These are phyloP conservation scores for Phenganax subtilis DNA, from an alignment of 92 coral and sea anemone genomes.

Conservation along the genomic window DNA sequence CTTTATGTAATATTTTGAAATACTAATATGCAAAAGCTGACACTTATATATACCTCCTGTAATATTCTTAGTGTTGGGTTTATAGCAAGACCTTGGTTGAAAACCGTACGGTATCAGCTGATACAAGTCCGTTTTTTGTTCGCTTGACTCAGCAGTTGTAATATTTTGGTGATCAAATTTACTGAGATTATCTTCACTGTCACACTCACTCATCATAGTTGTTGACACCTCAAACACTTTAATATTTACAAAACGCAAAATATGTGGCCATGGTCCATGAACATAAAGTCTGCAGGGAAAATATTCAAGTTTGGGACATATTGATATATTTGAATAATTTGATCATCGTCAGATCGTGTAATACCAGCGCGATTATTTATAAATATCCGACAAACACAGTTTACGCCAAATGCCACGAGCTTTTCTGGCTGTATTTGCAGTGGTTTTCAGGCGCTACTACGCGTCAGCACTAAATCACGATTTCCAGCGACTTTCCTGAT, in stretches of 20 bases:
- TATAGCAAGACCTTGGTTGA: constrained; percentile 76
- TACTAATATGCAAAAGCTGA: background rate
- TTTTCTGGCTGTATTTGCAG: background rate
- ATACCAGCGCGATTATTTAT: background rate
- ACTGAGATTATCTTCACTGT: background rate
- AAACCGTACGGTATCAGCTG: constrained; percentile 86
- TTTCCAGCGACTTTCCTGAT: background rate
- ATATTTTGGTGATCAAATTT: background rate
- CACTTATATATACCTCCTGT: constrained; percentile 65
- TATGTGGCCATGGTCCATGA: background rate
- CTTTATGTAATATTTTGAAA: background rate
- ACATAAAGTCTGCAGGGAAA: background rate
- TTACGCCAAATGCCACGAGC: background rate
- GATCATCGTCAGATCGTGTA: background rate
- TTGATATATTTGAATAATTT: background rate
- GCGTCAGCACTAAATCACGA: background rate
- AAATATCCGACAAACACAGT: background rate
- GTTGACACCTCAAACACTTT: background rate
- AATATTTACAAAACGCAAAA: background rate
- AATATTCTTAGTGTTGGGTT: constrained; percentile 87
- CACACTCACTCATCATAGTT: background rate
- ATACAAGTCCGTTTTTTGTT: constrained; percentile 52
- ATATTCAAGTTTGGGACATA: background rate
- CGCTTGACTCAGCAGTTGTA: constrained; percentile 12
- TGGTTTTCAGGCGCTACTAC: background rate